Conservation (phyloP, 2,113 vertebrate genomes). For the Fregata magnificens region DNA sequence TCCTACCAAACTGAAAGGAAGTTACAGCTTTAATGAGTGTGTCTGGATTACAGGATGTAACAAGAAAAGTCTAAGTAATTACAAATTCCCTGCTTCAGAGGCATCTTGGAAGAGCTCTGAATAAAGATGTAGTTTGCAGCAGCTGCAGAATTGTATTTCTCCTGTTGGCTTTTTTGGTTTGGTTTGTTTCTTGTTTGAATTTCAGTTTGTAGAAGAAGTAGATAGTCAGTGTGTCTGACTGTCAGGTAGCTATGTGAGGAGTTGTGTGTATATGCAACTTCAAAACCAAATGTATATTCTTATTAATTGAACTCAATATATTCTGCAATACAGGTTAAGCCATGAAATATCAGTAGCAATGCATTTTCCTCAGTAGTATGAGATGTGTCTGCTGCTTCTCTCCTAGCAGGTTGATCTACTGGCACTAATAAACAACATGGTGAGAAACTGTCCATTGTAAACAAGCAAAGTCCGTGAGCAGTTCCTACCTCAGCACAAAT, state of each 20-base stretch:
- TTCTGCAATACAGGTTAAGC: neutral
- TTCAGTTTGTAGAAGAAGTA: neutral
- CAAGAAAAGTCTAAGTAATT: neutral
- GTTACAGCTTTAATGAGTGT: conserved; percentile 15
- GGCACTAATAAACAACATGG: neutral
- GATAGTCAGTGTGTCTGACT: neutral
- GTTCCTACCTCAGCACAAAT: neutral
- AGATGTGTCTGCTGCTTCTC: neutral
- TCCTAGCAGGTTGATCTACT: neutral
- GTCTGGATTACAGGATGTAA: neutral
- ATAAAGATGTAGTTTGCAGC: neutral
- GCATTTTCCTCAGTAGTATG: neutral
- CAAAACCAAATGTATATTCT: neutral
- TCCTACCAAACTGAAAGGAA: conserved; percentile 8
- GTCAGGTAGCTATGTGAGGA: neutral
- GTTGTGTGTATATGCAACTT: neutral
- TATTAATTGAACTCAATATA: neutral
- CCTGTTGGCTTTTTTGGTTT: neutral
- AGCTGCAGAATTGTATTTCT: neutral
- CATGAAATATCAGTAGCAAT: neutral
- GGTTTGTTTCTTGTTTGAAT: neutral
- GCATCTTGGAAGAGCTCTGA: neutral
- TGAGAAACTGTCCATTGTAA: neutral
- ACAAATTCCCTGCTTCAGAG: neutral
- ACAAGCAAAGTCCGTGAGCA: neutral